These are phyloP conservation scores for Lordiphosa andalusiaca DNA, from an alignment of 2,888 invertebrate genomes.

Conservation along the genomic window DNA sequence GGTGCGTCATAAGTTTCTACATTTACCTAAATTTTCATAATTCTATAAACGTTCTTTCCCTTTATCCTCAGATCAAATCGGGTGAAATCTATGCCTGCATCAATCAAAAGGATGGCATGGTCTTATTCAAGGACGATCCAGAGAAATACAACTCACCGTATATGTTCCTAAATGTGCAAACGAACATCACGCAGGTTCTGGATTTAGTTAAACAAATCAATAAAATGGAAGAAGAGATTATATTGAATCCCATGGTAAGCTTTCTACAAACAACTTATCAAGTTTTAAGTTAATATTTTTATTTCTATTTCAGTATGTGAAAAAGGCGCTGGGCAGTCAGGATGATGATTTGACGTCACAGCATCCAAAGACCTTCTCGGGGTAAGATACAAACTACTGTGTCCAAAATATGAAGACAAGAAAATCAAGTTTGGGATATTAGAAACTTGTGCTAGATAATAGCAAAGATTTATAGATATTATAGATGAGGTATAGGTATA, in stretches of 20 bases:
- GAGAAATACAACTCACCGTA: slow-evolving; percentile 95
- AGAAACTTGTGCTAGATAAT: not conserved
- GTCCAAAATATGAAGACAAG: not conserved
- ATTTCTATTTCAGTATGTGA: slow-evolving; percentile 82
- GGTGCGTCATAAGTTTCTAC: no score
- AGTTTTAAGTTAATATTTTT: not conserved
- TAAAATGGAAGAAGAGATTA: slow-evolving; percentile 96
- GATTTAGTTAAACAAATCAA: slow-evolving; percentile 93
- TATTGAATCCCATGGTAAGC: slow-evolving; percentile 90
- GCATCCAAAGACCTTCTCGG: slow-evolving; percentile 78
- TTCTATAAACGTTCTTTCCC: no score
- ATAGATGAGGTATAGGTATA: no score
- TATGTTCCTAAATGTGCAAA: slow-evolving; percentile 92
- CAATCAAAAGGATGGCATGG: slow-evolving; percentile 99
- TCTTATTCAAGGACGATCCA: slow-evolving; percentile 96
- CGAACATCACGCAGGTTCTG: slow-evolving; percentile 91
- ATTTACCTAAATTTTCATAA: no score
- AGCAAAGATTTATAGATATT: no score
- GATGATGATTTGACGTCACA: slow-evolving; percentile 82
- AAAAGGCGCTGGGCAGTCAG: slow-evolving; percentile 83
- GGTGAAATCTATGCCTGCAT: slow-evolving; percentile 98
- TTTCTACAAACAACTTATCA: not conserved
- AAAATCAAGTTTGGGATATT: no score
- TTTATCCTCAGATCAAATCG: slow-evolving; percentile 90
- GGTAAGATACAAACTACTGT: slow-evolving; percentile 55